Conservation (phyloP, 2,888 invertebrate species). For the Torymus aiolomorphi region DNA sequence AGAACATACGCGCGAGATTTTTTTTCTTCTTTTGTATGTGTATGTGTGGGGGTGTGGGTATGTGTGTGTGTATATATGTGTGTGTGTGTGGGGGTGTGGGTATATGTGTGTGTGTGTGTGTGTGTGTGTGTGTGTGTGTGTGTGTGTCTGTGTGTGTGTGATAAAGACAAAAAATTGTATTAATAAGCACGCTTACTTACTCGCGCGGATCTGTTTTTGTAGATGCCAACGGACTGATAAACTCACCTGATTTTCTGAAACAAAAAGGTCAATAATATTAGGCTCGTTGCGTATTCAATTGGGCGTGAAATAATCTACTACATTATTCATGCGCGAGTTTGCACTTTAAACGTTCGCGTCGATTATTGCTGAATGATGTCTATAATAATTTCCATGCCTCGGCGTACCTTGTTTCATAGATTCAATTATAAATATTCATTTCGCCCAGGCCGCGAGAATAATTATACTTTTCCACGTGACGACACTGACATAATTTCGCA, state of each 20-base stretch:
- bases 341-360: no score
- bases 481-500: no score
- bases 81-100: background rate
- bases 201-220: background rate
- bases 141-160: background rate
- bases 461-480: no score
- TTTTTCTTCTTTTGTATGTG: constrained; percentile 4
- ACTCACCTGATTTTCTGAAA: constrained; percentile 49
- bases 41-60: no score
- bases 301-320: background rate
- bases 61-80: no score
- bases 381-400: no score
- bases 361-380: no score
- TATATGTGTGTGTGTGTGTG: no score
- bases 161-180: background rate
- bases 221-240: constrained; percentile 24
- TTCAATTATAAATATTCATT: no score
- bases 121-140: no score
- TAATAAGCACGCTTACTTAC: constrained; percentile 12
- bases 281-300: constrained; percentile 16
- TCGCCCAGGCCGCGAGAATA: no score
- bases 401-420: no score
- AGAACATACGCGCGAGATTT: constrained; percentile 5
- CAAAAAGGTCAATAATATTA: constrained; percentile 14
- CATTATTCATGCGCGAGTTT: background rate